Conservation (phyloP, 2,797 vertebrate species). For the Morus bassanus region DNA sequence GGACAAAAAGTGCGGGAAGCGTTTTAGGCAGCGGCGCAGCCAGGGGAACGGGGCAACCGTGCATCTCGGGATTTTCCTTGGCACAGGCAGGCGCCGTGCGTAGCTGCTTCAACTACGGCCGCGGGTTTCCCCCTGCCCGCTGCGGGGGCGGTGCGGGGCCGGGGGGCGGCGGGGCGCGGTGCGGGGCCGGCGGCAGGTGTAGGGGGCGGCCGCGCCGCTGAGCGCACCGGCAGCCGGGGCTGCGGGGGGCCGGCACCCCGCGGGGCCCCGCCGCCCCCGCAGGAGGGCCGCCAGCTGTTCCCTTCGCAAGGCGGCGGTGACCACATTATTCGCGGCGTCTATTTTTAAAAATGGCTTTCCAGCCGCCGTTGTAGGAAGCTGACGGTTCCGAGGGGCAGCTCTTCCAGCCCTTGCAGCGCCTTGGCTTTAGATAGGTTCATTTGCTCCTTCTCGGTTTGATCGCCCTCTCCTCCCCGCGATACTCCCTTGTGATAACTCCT, state of each 20-base stretch:
- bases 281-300: slow-evolving; percentile 35
- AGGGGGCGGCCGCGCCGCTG: neutral
- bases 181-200: neutral
- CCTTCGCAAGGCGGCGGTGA: neutral
- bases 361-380: neutral
- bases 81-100: neutral
- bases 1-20: slow-evolving; percentile 18
- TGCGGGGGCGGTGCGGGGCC: neutral
- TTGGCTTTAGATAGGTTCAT: neutral
- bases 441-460: neutral
- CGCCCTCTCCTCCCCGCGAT: neutral
- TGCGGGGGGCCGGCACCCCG: neutral
- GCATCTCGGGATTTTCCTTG: neutral
- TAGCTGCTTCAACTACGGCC: neutral
- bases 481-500: neutral
- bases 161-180: no score
- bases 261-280: neutral
- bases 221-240: neutral
- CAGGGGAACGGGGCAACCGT: neutral
- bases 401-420: neutral
- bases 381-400: neutral
- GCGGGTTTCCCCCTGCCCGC: neutral
- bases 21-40: neutral
- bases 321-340: neutral
- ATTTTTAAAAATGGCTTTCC: slow-evolving; percentile 52